Conservation (phyloP, 2,113 vertebrate species). For the Herpailurus yagouaroundi region DNA sequence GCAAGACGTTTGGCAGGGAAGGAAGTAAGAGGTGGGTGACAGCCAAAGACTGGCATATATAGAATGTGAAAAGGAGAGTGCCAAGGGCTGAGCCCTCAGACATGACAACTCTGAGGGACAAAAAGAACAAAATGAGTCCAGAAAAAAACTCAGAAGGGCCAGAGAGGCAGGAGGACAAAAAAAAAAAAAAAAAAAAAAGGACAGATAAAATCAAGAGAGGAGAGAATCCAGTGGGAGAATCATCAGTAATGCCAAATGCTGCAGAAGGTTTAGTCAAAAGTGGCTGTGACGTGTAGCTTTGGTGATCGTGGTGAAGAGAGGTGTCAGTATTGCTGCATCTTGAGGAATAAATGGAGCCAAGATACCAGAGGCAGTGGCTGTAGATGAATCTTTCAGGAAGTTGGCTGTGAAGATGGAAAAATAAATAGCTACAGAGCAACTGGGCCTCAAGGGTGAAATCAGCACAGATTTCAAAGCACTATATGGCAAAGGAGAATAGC, state of each 20-base stretch:
- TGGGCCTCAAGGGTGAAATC: not conserved
- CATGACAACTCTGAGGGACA: not conserved
- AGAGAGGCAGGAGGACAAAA: not conserved
- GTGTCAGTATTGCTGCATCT: not conserved
- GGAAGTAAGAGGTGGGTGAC: not conserved
- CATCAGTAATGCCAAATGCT: not conserved
- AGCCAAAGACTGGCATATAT: not conserved
- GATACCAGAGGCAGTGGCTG: not conserved
- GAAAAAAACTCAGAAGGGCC: not conserved
- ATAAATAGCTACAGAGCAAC: not conserved
- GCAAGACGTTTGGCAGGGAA: not conserved
- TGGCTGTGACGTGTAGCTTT: not conserved
- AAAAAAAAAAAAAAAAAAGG: not conserved
- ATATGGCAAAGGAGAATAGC: not conserved
- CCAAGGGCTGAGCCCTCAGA: not conserved
- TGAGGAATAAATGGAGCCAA: not conserved
- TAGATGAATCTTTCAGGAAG: not conserved
- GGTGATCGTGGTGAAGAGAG: rapidly evolving
- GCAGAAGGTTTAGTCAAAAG: not conserved
- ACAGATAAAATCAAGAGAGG: not conserved
- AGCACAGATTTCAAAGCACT: not conserved
- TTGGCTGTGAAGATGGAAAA: not conserved
- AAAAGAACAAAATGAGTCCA: not conserved
- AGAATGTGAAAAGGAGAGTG: not conserved
- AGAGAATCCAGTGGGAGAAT: not conserved